Evolutionary conservation across 2,797 vertebrate species (phyloP), one percentile per base, ranked within the genome.

Genomic region (Echeneis naucrates): DNA sequence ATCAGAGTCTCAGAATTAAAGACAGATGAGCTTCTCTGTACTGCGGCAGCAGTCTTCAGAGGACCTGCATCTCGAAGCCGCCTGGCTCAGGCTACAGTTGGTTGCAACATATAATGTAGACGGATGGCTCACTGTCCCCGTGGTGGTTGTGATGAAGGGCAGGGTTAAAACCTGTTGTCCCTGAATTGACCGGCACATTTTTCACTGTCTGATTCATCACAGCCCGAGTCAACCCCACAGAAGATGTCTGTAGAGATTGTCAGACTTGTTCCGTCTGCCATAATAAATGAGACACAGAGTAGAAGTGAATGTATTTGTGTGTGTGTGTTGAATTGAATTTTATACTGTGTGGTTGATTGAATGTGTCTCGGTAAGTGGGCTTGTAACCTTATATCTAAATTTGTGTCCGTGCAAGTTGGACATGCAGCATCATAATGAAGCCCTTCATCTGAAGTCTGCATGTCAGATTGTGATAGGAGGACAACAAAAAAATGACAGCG

Each of bases 81-180:
- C 37, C 24, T 48, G 3, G 0, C 21, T 5, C 52, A 3, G 30
- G 24, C 55, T 30, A 59, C 48, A 53, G 5, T 53, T 13, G 65
- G 30, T 32, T 48, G 68, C 19, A 62, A 55, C 62, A 44, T 74
- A 64, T 74, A 64, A 75, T 35, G 42, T 30, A 75, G 82, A 85
- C 42, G 77, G 78, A 87, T 82, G 79, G 72, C 75, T 85, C 56
- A 59, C 23, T 57, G 64, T 74, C 85, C 80, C 75, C 19, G 57
- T 50, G 75, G 70, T 78, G 77, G 70, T 59, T 63, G 21, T 54
- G 72, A 81, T 72, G 75, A 61, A 59, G 74, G 47, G 14, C 70
- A 59, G 77, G 66, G 81, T 85, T 77, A 83, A 82, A 81, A 78
- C 83, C 81, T 75, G 81, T 78, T 78, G 84, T 80, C 57, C 85